phyloP scores from a whole-genome alignment of 2,888 invertebrate species.

The Stenolophus ochropezus region DNA sequence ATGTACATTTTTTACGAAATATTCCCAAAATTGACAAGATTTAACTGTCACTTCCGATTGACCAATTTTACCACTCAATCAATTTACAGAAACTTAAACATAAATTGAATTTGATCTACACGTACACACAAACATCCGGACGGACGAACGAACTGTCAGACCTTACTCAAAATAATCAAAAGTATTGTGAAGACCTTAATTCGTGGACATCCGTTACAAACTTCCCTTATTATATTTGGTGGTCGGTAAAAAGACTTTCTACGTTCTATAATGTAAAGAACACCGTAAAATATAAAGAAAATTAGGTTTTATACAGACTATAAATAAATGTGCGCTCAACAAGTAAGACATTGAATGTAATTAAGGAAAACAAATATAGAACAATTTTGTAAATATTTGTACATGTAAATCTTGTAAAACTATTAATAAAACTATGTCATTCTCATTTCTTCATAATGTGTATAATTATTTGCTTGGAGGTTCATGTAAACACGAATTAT shows the following conservation, averaged over 20 bases:
- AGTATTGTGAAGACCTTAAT: too few relatives aligned
- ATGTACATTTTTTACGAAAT: too few relatives aligned
- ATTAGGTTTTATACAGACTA: neutral
- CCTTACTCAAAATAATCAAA: too few relatives aligned
- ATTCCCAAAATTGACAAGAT: too few relatives aligned
- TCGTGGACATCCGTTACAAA: too few relatives aligned
- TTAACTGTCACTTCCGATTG: too few relatives aligned
- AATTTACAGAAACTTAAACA: too few relatives aligned
- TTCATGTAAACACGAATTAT: neutral
- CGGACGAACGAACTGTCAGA: too few relatives aligned
- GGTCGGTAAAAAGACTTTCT: neutral
- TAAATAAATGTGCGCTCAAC: neutral
- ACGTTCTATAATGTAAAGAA: neutral
- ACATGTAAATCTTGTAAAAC: neutral
- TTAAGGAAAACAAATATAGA: neutral
- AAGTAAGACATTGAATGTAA: neutral
- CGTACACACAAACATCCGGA: too few relatives aligned
- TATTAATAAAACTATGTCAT: conserved; percentile 10
- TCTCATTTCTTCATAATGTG: neutral
- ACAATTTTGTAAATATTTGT: conserved; percentile 26
- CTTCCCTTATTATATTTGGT: too few relatives aligned
- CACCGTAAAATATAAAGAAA: neutral
- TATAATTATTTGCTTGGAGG: neutral
- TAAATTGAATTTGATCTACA: too few relatives aligned
- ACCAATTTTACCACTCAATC: too few relatives aligned